Base-by-base conservation (phyloP, 2,797 vertebrate species). In the Aldrovandia affinis region DNA sequence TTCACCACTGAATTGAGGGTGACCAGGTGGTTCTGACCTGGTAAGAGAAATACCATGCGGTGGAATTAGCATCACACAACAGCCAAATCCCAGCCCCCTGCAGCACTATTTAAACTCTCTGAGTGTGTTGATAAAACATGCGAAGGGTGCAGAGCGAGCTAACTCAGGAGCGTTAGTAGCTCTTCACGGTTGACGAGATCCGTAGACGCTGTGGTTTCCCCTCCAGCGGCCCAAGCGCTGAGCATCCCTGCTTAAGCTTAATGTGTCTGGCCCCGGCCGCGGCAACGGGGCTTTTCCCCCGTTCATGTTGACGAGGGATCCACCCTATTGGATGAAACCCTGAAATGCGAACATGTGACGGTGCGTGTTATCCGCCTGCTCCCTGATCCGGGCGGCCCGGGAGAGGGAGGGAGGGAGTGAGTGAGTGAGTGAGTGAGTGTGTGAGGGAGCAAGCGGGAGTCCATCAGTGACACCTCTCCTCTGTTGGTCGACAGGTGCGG, bases 401-500 rank as follows among this genome's bases (percentile, higher is more conserved):
- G 55, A 15, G 55, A 20, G 55, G 2, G 55, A 57, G 47, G 12
- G 65, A 70, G 65, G n/a, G 3, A 73, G 3, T 0, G 39, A 52
- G 47, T 59, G 78, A 3, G 33, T n/a, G 61, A 68, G 81, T 50
- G 78, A 39, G 15, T 54, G 20, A 52, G 42, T 68, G 77, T 80
- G n/a, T n/a, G n/a, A n/a, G 39, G 18, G 52, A 18, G 52, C 8
- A 54, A n/a, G 82, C 82, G n/a, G 84, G 88, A 85, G 80, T 86
- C 65, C 87, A 82, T 83, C 89, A 86, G 80, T 88, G 87, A 92
- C 90, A 84, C 86, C 83, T 88, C 42, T 90, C 80, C 57, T 78
- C 82, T 89, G 81, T 87, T 84, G 82, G 57, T 86, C 81, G 86
- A 89, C 89, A 93, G 93, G 91, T 89, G 81, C 81, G 84, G 87